Evolutionary conservation across 2,888 invertebrate species (phyloP), one percentile per base, ranked within the genome.

Genomic region (Sympetrum striolatum): DNA sequence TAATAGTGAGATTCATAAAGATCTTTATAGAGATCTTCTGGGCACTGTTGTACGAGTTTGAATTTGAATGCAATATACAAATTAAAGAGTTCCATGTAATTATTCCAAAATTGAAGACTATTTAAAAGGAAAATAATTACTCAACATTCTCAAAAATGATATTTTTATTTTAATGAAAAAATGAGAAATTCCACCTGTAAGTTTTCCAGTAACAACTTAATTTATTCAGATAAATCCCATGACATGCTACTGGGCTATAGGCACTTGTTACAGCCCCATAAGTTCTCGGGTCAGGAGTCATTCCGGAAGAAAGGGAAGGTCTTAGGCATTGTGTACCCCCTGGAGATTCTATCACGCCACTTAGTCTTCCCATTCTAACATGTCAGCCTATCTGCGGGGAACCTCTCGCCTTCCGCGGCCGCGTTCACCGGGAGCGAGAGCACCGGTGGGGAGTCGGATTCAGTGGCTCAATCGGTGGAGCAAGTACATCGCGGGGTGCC

Each of bases 401-500:
- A 14, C 86, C 86, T 86, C 86, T 60, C 86, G 58, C 82, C 82
- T 82, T 53, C n/a, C n/a, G 31, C 22, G 81, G 60, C 0, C 58
- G 86, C 31, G 58, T 37, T 31, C n/a, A 86, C 37, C 60, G 37
- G 86, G 60, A 64, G 31, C 86, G n/a, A n/a, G n/a, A n/a, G 35
- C 35, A 53, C 31, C 82, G 25, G 86, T n/a, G 37, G 60, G 22
- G 86, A n/a, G 8, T 22, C 60, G 60, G 44, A 3, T 44, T 44
- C 44, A 8, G 48, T 35, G 35, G 60, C 60, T 35, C 22, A 31
- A 48, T 48, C 18, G 53, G 53, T 12, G 14, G 25, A 31, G 86
- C 14, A 31, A 35, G 86, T 60, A n/a, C 86, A n/a, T 86, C 86
- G 86, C 86, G 60, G 86, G 86, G 86, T 60, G 86, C 86, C 86